Evolutionary conservation across 1,140 invertebrate genomes (phyloP).

Genomic region (Aricia agestis): DNA sequence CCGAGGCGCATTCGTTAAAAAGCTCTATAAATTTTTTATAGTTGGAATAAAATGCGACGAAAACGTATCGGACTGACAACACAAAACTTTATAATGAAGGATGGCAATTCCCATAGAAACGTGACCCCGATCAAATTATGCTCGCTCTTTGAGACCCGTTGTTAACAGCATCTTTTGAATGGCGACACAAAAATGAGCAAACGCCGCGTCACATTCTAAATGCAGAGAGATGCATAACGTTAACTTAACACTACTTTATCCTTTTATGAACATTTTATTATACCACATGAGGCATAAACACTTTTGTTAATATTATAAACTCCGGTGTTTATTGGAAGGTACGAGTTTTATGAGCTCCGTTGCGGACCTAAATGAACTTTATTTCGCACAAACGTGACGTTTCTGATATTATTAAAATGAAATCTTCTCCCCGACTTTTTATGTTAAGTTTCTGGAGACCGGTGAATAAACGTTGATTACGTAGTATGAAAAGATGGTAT

Average conservation of each 20-base stretch:
- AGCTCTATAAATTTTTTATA: conserved; percentile 17
- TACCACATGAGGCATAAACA: conserved; percentile 54
- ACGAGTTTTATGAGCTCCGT: conserved; percentile 17
- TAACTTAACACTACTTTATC: conserved; percentile 52
- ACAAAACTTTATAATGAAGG: conserved; percentile 32
- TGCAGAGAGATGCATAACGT: conserved; percentile 61
- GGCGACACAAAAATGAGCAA: conserved; percentile 69
- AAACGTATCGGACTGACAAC: conserved; percentile 21
- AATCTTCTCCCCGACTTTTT: conserved; percentile 8
- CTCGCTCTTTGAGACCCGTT: conserved; percentile 71
- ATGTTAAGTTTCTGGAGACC: background rate
- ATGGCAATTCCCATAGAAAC: conserved; percentile 65
- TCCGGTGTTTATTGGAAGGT: conserved; percentile 28
- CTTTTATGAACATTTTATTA: conserved; percentile 57
- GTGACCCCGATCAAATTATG: conserved; percentile 72
- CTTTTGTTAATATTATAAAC: conserved; percentile 44
- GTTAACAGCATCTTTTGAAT: conserved; percentile 74
- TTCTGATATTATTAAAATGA: conserved; percentile 8
- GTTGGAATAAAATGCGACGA: background rate
- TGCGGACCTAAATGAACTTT: conserved; percentile 17
- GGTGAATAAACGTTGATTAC: background rate
- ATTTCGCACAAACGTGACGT: conserved; percentile 15
- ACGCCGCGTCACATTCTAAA: conserved; percentile 60
- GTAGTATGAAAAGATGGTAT: background rate
- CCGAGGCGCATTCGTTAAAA: background rate